Evolutionary conservation across 92 coral and sea anemone species (phyloP).

Genomic region (Muricea muricata): DNA sequence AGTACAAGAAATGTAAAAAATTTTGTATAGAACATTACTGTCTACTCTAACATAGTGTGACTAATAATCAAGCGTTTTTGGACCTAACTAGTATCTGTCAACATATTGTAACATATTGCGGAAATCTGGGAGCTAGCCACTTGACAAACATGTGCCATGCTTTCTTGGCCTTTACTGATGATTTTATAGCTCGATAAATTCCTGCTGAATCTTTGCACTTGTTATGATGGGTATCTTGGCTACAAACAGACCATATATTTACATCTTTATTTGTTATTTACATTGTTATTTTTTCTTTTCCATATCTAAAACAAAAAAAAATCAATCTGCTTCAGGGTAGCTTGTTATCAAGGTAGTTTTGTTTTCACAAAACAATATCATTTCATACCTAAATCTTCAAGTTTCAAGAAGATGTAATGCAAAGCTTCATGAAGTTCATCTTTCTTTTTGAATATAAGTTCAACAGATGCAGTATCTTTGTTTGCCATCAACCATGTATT

Average conservation of each 20-base stretch:
- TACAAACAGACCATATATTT: neutral
- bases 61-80: neutral
- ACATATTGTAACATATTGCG: neutral
- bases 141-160: too few relatives aligned
- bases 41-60: neutral
- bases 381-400: conserved; percentile 76
- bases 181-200: too few relatives aligned
- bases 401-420: conserved; percentile 78
- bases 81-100: neutral
- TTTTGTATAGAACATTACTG: neutral
- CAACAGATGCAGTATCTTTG: conserved; percentile 76
- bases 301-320: neutral
- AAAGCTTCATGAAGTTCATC: conserved; percentile 78
- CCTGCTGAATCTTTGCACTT: too few relatives aligned
- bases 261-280: too few relatives aligned
- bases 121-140: neutral
- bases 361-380: neutral
- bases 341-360: neutral
- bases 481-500: conserved; percentile 85
- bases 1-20: neutral
- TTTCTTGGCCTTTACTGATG: too few relatives aligned
- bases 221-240: too few relatives aligned
- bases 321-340: neutral
- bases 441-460: conserved; percentile 77
- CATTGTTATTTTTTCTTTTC: neutral